These are phyloP conservation scores for Buceros bicornis DNA, from an alignment of 2,797 vertebrate genomes.

Conservation along the genomic window DNA sequence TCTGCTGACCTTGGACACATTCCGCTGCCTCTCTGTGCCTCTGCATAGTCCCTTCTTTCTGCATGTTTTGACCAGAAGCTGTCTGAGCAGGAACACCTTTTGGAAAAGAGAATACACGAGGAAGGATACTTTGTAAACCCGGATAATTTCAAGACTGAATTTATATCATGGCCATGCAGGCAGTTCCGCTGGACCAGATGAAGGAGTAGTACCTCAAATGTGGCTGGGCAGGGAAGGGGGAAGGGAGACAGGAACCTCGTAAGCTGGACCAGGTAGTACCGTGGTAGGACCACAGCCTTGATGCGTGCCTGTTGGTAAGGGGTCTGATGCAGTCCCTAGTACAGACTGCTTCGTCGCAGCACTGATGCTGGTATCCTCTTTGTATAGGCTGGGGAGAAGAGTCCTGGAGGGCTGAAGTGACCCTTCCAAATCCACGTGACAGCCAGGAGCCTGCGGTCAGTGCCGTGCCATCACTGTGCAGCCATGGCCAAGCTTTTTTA, in stretches of 20 bases:
- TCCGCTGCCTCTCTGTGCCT: background rate
- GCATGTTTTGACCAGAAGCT: background rate
- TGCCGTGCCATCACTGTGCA: fast-evolving
- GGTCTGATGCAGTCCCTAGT: background rate
- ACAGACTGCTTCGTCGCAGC: background rate
- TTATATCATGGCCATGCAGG: background rate
- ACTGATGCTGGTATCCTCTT: background rate
- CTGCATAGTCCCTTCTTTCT: background rate
- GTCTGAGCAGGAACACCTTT: background rate
- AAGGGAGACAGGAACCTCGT: background rate
- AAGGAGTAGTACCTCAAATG: background rate
- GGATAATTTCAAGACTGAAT: background rate
- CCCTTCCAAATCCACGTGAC: background rate
- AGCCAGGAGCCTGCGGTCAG: background rate
- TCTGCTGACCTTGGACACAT: background rate
- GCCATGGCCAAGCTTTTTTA: background rate
- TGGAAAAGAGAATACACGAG: background rate
- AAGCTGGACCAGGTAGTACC: background rate
- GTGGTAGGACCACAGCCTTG: background rate
- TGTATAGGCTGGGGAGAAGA: background rate
- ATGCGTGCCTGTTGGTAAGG: background rate
- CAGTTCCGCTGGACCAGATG: background rate
- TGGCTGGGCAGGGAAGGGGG: background rate
- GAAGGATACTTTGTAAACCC: background rate
- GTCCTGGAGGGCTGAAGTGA: background rate